Conservation (phyloP, 2,888 invertebrate genomes). For the Silvanus unidentatus region DNA sequence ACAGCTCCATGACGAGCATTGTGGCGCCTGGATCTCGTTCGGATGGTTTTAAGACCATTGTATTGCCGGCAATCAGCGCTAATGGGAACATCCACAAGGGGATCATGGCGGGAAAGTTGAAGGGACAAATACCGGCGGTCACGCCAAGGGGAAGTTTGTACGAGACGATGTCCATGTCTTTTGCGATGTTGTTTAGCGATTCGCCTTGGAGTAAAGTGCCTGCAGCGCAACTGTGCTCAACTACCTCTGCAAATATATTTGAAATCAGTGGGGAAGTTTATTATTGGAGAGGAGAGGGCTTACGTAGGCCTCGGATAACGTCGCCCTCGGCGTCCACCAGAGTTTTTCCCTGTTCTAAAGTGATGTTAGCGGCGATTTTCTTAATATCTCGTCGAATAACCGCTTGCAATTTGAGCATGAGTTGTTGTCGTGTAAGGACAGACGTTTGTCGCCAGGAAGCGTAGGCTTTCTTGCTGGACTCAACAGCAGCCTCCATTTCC, state of each 20-base stretch:
- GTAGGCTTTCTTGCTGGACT: constrained; percentile 71
- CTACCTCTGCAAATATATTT: constrained; percentile 86
- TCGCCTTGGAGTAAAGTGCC: constrained; percentile 91
- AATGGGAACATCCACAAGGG: constrained; percentile 94
- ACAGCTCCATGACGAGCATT: constrained; percentile 88
- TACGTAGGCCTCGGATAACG: constrained; percentile 92
- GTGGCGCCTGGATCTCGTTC: constrained; percentile 97
- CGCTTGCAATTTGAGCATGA: constrained; percentile 63
- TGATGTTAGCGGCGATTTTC: constrained; percentile 85
- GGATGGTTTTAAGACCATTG: constrained; percentile 91
- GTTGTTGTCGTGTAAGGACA: constrained; percentile 82
- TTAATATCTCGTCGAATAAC: constrained; percentile 83
- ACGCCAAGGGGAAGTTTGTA: constrained; percentile 90
- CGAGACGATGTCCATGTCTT: constrained; percentile 95
- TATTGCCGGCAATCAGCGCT: constrained; percentile 87
- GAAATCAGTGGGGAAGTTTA: too few species aligned
- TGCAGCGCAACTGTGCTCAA: constrained; percentile 94
- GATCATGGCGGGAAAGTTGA: constrained; percentile 99
- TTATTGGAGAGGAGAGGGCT: too few species aligned
- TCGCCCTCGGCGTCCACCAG: constrained; percentile 96
- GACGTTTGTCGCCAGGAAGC: constrained; percentile 86
- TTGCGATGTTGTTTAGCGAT: constrained; percentile 77
- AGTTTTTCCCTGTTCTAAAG: constrained; percentile 96
- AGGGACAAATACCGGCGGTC: constrained; percentile 93
- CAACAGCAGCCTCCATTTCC: constrained; percentile 87